Base-by-base conservation (phyloP, 1,140 invertebrate species). In the Aleiodes sp. region DNA sequence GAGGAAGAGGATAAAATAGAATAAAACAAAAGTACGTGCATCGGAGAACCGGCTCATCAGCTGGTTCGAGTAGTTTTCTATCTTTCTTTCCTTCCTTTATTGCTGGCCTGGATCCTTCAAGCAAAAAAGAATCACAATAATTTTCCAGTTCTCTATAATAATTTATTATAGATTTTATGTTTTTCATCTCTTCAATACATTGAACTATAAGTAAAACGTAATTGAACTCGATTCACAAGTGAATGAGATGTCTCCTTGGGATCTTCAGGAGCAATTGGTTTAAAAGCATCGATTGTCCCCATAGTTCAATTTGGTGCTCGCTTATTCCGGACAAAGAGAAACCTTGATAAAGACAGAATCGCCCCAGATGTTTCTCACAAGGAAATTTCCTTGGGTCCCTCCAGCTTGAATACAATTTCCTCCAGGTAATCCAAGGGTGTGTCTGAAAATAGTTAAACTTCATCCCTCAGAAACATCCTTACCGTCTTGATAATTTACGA, bases 21-120 rank as follows among this genome's bases (percentile, higher is more conserved):
- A 75, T 60, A 70, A 80, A 82, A 84, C 75, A 83, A 84, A 82
- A 84, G 78, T 68, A 33, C 29, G 29, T 79, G 70, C 78, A 82
- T 80, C 76, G 78, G 75, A 80, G 80, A 83, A 84, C 80, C 83
- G 76, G 82, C 81, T 84, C 83, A 83, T 84, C 83, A 84, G 82
- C 83, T 84, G 82, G 82, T 74, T 71, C 77, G 75, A 84, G 82
- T 83, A 81, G 83, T 83, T 80, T 80, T 77, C 83, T 80, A 76
- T 81, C 68, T 75, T 78, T 73, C 74, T 73, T 31, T 43, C 37
- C 63, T 80, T 60, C 14, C 41, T 31, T 78, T 73, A 75, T 73
- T 75, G 74, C 76, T 83, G 82, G 76, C 81, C 80, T 84, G 77
- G 75, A 84, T 84, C 81, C 10, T 24, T 31, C 41, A 26, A 41